These are phyloP conservation scores for Platyrinchus mystaceus DNA, from an alignment of 2,797 vertebrate genomes.

Conservation along the genomic window DNA sequence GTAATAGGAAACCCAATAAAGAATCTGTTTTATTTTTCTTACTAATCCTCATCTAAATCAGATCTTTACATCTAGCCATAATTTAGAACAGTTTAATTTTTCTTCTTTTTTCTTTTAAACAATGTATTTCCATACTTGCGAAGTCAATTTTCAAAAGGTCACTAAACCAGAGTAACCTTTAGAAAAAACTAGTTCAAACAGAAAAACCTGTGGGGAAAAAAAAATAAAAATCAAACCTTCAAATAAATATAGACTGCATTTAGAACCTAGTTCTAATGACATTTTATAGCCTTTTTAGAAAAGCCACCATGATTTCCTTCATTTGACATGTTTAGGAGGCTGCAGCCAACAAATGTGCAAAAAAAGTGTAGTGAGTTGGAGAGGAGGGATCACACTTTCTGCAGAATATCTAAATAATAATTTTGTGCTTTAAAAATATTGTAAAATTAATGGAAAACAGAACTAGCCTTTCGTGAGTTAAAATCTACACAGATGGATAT, in stretches of 20 bases:
- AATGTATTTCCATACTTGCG: background rate
- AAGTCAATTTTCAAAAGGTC: background rate
- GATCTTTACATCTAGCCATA: background rate
- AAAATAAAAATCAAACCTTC: accelerated
- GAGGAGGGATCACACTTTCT: background rate
- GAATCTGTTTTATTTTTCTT: background rate
- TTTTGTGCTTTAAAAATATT: background rate
- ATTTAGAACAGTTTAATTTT: background rate
- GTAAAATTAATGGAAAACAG: background rate
- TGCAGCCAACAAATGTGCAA: background rate
- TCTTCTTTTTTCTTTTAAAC: background rate
- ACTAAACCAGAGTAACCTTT: background rate
- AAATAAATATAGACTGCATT: background rate
- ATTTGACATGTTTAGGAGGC: background rate
- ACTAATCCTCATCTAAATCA: background rate
- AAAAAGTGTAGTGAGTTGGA: background rate
- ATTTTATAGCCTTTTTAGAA: background rate
- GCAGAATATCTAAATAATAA: background rate
- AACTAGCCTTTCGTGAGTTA: background rate
- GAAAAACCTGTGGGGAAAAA: accelerated
- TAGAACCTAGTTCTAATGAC: background rate
- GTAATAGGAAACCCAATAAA: background rate
- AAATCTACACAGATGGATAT: background rate
- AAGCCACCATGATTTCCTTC: background rate
- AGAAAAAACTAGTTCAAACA: background rate